These are phyloP conservation scores for Archivesica marissinica DNA, from an alignment of 1,140 invertebrate genomes.

Conservation along the genomic window DNA sequence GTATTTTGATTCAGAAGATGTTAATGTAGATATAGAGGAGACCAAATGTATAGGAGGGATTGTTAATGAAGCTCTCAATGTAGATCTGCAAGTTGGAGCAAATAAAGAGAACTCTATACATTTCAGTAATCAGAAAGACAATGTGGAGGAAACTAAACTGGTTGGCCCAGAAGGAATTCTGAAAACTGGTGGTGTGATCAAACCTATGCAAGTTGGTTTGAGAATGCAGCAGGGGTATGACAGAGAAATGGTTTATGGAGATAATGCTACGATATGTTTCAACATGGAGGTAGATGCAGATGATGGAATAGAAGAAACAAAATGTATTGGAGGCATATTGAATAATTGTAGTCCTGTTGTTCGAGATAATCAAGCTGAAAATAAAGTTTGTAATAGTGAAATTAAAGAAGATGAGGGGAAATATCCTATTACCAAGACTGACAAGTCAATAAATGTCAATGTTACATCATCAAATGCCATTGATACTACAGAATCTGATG, in stretches of 20 bases:
- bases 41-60: conserved; percentile 49
- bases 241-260: not conserved
- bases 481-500: conserved; percentile 1
- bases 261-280: conserved; percentile 12
- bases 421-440: not conserved
- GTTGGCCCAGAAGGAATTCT: conserved; percentile 46
- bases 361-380: not conserved
- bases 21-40: conserved; percentile 9
- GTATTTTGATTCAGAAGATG: conserved; percentile 14
- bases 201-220: not conserved
- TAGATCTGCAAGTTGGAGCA: not conserved
- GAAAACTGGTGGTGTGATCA: not conserved
- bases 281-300: conserved; percentile 5
- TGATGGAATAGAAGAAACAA: conserved; percentile 49
- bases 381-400: not conserved
- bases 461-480: not conserved
- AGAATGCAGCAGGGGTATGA: conserved; percentile 15
- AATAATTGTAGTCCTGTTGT: not conserved
- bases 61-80: not conserved
- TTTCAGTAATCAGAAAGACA: not conserved
- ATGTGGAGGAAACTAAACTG: conserved; percentile 29
- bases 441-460: not conserved
- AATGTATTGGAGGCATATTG: conserved; percentile 35
- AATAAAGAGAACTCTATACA: not conserved
- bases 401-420: not conserved